These are phyloP conservation scores for Carpatolechia fugitivella DNA, from an alignment of 2,888 invertebrate genomes.

Conservation along the genomic window DNA sequence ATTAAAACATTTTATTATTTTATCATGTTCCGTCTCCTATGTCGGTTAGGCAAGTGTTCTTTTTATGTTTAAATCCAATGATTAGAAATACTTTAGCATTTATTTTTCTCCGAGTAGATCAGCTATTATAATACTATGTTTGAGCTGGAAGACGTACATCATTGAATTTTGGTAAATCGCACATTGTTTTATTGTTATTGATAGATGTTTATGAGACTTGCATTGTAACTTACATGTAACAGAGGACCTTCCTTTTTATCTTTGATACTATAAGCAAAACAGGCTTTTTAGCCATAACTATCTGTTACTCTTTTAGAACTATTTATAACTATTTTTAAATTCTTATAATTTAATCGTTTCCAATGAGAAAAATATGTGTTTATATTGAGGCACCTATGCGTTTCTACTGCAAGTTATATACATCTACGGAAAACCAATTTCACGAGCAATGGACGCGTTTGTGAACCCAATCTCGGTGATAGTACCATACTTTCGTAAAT, in stretches of 20 bases:
- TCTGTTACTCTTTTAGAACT: not conserved
- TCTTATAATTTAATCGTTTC: constrained; percentile 34
- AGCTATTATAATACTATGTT: constrained; percentile 13
- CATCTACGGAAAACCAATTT: constrained; percentile 46
- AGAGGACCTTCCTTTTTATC: not conserved
- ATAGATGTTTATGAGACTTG: not conserved
- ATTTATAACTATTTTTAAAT: constrained; percentile 27
- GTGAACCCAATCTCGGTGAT: constrained; percentile 49
- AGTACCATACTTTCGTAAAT: constrained; percentile 59
- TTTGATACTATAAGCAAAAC: not conserved
- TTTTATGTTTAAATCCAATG: not conserved
- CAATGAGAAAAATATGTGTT: constrained; percentile 62
- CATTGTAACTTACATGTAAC: not conserved
- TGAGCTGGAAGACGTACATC: not conserved
- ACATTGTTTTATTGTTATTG: not conserved
- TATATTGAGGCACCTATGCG: constrained; percentile 68
- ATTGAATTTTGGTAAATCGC: not conserved
- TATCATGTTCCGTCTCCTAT: constrained; percentile 13
- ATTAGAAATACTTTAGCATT: too few species aligned
- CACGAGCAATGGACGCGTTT: constrained; percentile 65
- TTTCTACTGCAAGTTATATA: constrained; percentile 48
- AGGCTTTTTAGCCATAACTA: constrained; percentile 8
- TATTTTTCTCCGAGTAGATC: not conserved
- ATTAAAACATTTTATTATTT: constrained; percentile 20
- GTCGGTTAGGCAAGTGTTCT: not conserved